Evolutionary conservation across 1,140 invertebrate genomes (phyloP).

Genomic region (Nomia melanderi): DNA sequence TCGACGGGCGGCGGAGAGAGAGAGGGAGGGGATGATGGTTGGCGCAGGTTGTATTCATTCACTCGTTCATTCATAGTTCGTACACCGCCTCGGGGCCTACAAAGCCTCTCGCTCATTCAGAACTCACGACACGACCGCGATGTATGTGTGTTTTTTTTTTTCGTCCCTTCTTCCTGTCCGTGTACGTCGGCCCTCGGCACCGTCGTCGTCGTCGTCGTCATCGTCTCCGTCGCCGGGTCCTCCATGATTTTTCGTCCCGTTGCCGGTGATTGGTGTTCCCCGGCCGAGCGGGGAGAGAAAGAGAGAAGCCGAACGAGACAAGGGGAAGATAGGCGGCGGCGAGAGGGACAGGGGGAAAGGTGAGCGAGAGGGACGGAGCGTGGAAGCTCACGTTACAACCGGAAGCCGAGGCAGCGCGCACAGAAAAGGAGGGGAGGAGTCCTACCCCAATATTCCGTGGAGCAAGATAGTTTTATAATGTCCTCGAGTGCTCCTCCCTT

Average conservation of each 20-base stretch:
- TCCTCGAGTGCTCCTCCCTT: slow-evolving; percentile 70
- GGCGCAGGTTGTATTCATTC: slow-evolving; percentile 68
- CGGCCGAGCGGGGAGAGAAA: neutral
- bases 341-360: neutral
- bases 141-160: slow-evolving; percentile 17
- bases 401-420: slow-evolving; percentile 57
- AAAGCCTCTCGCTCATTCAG: slow-evolving; percentile 67
- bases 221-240: slow-evolving; percentile 4
- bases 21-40: slow-evolving; percentile 31
- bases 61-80: slow-evolving; percentile 67
- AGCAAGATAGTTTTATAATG: slow-evolving; percentile 70
- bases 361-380: slow-evolving; percentile 40
- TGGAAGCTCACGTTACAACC: slow-evolving; percentile 67
- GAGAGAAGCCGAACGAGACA: slow-evolving; percentile 6
- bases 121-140: slow-evolving; percentile 59
- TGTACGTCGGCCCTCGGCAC: slow-evolving; percentile 35
- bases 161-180: slow-evolving; percentile 32
- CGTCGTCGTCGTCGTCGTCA: slow-evolving; percentile 28
- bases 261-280: slow-evolving; percentile 34
- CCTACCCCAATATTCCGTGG: slow-evolving; percentile 63
- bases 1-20: neutral
- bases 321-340: slow-evolving; percentile 4
- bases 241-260: slow-evolving; percentile 8
- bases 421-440: slow-evolving; percentile 57
- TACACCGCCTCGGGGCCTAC: slow-evolving; percentile 64